These are phyloP conservation scores for Chondrosia reniformis DNA, from an alignment of 37 sponge, comb jelly and placozoan genomes.

Conservation along the genomic window DNA sequence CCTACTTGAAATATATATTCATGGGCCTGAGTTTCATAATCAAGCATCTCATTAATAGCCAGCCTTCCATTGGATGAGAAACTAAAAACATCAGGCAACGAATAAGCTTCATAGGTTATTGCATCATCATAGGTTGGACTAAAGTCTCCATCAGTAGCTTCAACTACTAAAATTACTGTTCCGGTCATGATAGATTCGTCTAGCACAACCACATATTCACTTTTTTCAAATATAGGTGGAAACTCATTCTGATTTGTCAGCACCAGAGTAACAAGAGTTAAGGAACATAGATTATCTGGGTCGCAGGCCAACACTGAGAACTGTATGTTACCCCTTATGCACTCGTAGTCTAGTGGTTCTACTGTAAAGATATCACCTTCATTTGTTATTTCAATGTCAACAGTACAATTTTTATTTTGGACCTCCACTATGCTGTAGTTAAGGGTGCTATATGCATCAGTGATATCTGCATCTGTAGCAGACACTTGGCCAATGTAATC, in stretches of 20 bases:
- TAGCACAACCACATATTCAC: slow-evolving; percentile 19
- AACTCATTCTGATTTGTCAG: slow-evolving; percentile 51
- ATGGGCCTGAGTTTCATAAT: neutral
- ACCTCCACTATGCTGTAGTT: neutral
- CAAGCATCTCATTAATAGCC: slow-evolving; percentile 4
- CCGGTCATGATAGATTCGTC: slow-evolving; percentile 22
- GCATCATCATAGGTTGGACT: slow-evolving; percentile 31
- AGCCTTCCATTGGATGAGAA: slow-evolving; percentile 24
- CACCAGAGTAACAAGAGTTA: slow-evolving; percentile 1
- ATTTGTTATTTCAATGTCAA: neutral
- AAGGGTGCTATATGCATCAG: slow-evolving; percentile 21
- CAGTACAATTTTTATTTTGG: neutral
- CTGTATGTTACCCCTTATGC: neutral
- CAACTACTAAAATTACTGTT: slow-evolving; percentile 4
- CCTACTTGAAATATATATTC: slow-evolving; percentile 33
- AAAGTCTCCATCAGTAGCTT: slow-evolving; percentile 40
- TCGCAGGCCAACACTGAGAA: slow-evolving; percentile 43
- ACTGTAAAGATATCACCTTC: slow-evolving; percentile 13
- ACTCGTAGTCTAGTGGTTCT: slow-evolving; percentile 43
- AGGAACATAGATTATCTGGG: slow-evolving; percentile 19
- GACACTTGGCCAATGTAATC: slow-evolving; percentile 2
- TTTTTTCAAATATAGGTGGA: slow-evolving; percentile 27
- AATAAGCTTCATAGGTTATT: neutral
- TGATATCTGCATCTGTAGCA: slow-evolving; percentile 38
- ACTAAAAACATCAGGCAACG: neutral